Percentiles rank a stretch among this genome's conserved stretches.
phyloP scores from a whole-genome alignment of 2,888 invertebrate genomes.

The Mellilla xanthometata region DNA sequence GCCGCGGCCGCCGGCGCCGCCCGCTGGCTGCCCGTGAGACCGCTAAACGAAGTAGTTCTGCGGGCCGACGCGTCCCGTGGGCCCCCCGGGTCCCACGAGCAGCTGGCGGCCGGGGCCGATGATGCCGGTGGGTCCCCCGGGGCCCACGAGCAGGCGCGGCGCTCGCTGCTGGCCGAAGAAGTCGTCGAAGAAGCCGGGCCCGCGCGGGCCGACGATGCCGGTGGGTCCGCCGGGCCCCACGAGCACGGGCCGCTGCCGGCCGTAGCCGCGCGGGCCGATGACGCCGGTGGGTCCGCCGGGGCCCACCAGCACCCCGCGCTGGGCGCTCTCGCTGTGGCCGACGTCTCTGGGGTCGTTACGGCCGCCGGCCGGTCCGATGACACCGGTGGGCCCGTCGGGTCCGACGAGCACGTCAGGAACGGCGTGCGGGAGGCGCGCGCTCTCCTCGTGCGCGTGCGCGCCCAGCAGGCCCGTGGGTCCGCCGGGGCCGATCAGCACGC shows the following conservation, averaged over 20 bases:
- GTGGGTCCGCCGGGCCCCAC: constrained; percentile 71
- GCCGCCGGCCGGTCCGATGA: constrained; percentile 14
- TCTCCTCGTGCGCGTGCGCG: too few species aligned
- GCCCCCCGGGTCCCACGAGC: constrained; percentile 70
- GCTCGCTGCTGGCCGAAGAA: constrained; percentile 47
- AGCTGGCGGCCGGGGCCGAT: constrained; percentile 47
- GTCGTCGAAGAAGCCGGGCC: constrained; percentile 23
- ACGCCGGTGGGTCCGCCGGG: constrained; percentile 60
- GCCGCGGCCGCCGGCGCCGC: constrained; percentile 2
- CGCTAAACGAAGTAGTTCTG: constrained; percentile 67
- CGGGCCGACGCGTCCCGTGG: constrained; percentile 61
- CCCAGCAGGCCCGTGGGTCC: constrained; percentile 41
- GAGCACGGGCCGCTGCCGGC: constrained; percentile 47
- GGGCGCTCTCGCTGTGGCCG: constrained; percentile 37
- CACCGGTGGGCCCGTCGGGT: neutral
- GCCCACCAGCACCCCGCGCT: constrained; percentile 66
- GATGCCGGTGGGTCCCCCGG: constrained; percentile 60
- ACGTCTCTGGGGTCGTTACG: constrained; percentile 41
- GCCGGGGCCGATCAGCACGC: constrained; percentile 43
- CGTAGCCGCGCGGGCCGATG: constrained; percentile 40
- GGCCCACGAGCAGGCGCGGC: constrained; percentile 56
- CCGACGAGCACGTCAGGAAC: constrained; percentile 22
- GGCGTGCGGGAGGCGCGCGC: too few species aligned
- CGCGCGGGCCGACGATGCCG: constrained; percentile 43
- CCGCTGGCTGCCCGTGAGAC: constrained; percentile 15